Evolutionary conservation across 2,797 vertebrate species (phyloP).

Genomic region (Gymnocypris eckloni): DNA sequence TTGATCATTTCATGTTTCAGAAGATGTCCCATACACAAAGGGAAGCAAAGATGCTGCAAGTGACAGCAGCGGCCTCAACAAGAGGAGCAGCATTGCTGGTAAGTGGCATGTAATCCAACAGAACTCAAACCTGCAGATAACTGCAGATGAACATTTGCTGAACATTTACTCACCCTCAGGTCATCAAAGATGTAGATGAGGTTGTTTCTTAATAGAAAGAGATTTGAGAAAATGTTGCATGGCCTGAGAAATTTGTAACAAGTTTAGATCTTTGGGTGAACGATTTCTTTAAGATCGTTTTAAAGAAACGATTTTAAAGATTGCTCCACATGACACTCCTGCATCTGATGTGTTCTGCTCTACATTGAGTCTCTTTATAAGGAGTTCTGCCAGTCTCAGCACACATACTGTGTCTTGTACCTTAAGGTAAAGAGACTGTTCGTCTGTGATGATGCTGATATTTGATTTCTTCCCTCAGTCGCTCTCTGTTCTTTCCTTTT

Average conservation of each 20-base stretch:
- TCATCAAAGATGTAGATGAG: background rate
- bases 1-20: conserved; percentile 73
- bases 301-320: no score
- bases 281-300: background rate
- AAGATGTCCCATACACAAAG: conserved; percentile 95
- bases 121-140: background rate
- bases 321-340: background rate
- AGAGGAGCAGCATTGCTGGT: conserved; percentile 96
- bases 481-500: conserved; percentile 22
- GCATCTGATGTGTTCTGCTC: background rate
- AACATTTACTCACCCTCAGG: background rate
- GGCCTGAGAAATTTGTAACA: background rate
- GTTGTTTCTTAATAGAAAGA: background rate
- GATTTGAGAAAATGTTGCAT: background rate
- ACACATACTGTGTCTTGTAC: conserved; percentile 25
- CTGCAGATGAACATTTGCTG: background rate
- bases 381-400: background rate
- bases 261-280: background rate
- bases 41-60: conserved; percentile 85
- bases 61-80: conserved; percentile 84
- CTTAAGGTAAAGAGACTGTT: conserved; percentile 38
- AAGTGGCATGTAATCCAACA: conserved; percentile 55
- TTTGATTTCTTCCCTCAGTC: conserved; percentile 22
- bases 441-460: conserved; percentile 37
- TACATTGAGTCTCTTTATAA: no score